A percentile compares a stretch with the other conserved stretches of the same genome.
phyloP scores from a whole-genome alignment of 2,888 invertebrate species.

The Sinohyriopsis cumingii region DNA sequence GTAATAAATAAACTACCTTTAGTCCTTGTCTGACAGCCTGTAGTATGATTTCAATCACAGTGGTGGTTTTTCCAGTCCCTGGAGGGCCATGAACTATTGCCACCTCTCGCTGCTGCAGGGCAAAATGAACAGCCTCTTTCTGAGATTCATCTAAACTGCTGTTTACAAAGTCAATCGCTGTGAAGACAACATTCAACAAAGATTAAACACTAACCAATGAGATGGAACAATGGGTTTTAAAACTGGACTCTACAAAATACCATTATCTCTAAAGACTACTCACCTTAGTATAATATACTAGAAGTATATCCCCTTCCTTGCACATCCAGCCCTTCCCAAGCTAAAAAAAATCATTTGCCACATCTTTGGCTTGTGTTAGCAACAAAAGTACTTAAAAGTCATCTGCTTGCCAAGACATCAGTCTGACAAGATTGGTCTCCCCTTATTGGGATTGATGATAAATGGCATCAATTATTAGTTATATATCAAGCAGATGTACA shows the following conservation, averaged over 20 bases:
- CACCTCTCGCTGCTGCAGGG: conserved; percentile 73
- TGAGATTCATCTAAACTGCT: conserved; percentile 73
- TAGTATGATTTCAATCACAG: conserved; percentile 75
- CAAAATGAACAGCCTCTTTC: conserved; percentile 74
- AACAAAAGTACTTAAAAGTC: no score
- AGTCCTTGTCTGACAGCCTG: conserved; percentile 72
- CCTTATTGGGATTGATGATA: no score
- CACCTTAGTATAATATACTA: no score
- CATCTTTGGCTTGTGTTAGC: no score
- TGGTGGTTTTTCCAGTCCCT: conserved; percentile 77
- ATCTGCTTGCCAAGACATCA: no score
- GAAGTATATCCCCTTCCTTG: no score
- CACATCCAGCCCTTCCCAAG: no score
- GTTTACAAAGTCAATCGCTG: conserved; percentile 60
- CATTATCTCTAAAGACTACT: not conserved
- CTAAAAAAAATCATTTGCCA: no score
- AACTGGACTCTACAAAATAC: not conserved
- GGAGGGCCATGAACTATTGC: conserved; percentile 77
- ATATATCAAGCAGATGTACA: no score
- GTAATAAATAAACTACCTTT: conserved; percentile 60
- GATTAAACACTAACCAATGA: not conserved
- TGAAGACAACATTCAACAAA: conserved; percentile 10
- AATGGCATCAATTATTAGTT: no score
- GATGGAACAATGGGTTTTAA: not conserved
- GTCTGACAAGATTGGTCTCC: no score